Percentiles rank a stretch among this genome's conserved stretches.
Conservation (phyloP, 1,140 invertebrate genomes). For the Druon quercuslanigerum region DNA sequence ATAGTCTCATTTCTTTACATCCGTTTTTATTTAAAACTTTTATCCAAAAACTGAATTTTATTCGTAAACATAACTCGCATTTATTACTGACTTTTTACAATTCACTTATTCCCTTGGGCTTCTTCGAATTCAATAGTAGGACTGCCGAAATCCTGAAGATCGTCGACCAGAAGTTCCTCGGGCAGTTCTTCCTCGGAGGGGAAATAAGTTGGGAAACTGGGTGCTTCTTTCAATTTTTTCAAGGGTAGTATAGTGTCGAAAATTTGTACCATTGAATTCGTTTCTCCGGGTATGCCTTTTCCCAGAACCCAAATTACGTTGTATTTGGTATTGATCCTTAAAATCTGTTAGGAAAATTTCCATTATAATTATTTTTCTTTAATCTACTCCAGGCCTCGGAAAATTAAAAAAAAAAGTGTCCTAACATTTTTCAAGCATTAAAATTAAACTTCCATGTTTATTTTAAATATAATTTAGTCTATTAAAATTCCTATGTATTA, state of each 20-base stretch:
- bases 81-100: slow-evolving; percentile 3
- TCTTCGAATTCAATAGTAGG: slow-evolving; percentile 82
- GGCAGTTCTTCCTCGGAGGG: slow-evolving; percentile 77
- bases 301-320: slow-evolving; percentile 94
- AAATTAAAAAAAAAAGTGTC: too few species aligned
- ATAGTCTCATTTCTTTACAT: too few species aligned
- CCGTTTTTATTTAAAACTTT: not conserved
- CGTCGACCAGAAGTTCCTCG: slow-evolving; percentile 84
- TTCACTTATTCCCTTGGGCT: slow-evolving; percentile 25
- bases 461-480: too few species aligned
- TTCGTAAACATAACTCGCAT: not conserved
- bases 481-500: too few species aligned
- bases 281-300: slow-evolving; percentile 87
- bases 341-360: slow-evolving; percentile 78
- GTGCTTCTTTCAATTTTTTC: slow-evolving; percentile 77
- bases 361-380: slow-evolving; percentile 28
- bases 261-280: slow-evolving; percentile 87
- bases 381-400: not conserved
- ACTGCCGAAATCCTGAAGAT: slow-evolving; percentile 83
- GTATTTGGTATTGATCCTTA: slow-evolving; percentile 94
- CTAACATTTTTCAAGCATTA: too few species aligned
- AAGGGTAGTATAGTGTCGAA: slow-evolving; percentile 86
- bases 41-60: not conserved
- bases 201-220: slow-evolving; percentile 89
- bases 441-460: too few species aligned